A percentile compares a stretch with the other conserved stretches of the same genome.
Conservation (phyloP, 2,888 invertebrate genomes). For the Pheosia gnoma region DNA sequence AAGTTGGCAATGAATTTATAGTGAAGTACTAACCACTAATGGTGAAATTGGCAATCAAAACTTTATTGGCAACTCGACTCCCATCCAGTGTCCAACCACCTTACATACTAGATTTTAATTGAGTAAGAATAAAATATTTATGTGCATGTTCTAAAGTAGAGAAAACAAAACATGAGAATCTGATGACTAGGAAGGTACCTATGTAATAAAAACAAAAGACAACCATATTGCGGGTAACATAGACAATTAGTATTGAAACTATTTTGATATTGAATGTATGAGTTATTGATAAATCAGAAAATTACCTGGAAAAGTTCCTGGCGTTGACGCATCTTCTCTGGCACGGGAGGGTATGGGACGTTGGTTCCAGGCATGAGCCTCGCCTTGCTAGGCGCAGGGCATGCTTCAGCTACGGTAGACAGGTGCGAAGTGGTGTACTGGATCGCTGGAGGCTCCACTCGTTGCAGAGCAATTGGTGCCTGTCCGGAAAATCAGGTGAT, state of each 20-base stretch:
- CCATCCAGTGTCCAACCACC: too few species aligned
- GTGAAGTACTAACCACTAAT: too few species aligned
- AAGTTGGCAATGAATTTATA: too few species aligned
- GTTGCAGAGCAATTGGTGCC: constrained; percentile 76
- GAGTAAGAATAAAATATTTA: too few species aligned
- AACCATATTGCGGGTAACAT: too few species aligned
- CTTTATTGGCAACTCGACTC: neutral
- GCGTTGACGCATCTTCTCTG: constrained; percentile 61
- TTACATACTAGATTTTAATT: too few species aligned
- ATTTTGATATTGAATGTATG: neutral
- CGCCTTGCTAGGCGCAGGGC: constrained; percentile 59
- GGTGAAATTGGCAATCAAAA: neutral
- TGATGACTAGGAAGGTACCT: too few species aligned
- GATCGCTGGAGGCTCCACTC: constrained; percentile 70
- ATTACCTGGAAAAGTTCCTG: constrained; percentile 75
- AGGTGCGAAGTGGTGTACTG: constrained; percentile 69
- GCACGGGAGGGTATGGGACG: constrained; percentile 63
- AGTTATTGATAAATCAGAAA: neutral
- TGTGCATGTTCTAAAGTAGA: too few species aligned
- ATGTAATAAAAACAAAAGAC: too few species aligned
- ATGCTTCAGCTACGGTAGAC: constrained; percentile 71
- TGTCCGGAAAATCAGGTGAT: constrained; percentile 35
- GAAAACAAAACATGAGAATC: too few species aligned
- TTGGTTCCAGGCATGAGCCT: constrained; percentile 74
- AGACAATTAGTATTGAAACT: neutral